These are phyloP conservation scores for Ploceus nigricollis DNA, from an alignment of 2,113 vertebrate genomes.

Conservation along the genomic window DNA sequence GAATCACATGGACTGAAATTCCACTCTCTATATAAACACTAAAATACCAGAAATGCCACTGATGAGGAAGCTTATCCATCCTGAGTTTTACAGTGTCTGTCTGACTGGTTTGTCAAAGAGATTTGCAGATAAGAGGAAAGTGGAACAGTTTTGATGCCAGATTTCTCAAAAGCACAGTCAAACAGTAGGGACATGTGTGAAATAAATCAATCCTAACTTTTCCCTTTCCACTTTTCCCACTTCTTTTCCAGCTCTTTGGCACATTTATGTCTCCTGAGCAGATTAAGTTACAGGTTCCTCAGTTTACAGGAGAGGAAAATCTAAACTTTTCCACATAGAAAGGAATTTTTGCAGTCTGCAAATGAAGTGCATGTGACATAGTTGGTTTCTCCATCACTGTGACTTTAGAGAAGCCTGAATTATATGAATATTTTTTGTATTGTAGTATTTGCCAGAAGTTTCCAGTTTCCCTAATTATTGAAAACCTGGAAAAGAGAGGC, in stretches of 20 bases:
- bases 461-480: background rate
- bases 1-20: background rate
- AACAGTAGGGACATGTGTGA: background rate
- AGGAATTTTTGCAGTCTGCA: background rate
- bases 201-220: constrained; percentile 17
- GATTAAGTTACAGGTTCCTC: background rate
- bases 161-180: background rate
- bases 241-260: background rate
- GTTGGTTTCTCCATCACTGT: background rate
- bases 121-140: constrained; percentile 42
- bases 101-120: constrained; percentile 34
- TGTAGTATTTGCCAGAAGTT: background rate
- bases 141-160: background rate
- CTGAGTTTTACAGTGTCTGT: constrained; percentile 20
- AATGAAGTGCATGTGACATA: background rate
- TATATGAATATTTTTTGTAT: background rate
- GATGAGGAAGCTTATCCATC: constrained; percentile 27
- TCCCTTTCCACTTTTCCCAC: background rate
- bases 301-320: background rate
- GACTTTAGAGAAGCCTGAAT: background rate
- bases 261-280: background rate
- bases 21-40: background rate
- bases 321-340: background rate
- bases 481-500: background rate
- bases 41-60: constrained; percentile 58